These are phyloP conservation scores for Aphelocoma californica DNA, from an alignment of 2,797 vertebrate genomes.

Conservation along the genomic window DNA sequence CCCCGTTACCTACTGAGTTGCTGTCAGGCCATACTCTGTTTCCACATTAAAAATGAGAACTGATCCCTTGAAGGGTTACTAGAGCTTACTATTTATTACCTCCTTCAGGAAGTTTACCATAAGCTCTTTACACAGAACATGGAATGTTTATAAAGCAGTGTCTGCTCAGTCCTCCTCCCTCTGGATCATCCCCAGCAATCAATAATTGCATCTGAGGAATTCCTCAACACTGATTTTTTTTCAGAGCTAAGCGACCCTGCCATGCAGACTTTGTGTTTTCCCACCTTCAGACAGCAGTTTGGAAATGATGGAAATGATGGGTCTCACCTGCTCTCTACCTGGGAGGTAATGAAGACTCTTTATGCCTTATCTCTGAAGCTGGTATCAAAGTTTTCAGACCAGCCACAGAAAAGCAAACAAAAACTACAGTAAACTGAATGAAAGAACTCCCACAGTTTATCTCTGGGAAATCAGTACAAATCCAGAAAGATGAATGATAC, in stretches of 20 bases:
- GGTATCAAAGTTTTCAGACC: neutral
- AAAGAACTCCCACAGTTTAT: neutral
- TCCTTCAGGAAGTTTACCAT: neutral
- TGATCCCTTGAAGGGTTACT: neutral
- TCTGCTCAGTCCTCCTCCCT: neutral
- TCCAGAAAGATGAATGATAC: neutral
- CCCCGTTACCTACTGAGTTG: neutral
- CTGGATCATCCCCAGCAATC: neutral
- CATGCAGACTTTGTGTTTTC: neutral
- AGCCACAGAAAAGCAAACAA: neutral
- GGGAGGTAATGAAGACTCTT: neutral
- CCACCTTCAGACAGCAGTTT: neutral
- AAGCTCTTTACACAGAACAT: neutral
- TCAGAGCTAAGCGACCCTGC: neutral
- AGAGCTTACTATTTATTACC: neutral
- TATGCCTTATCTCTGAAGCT: neutral
- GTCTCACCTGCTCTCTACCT: neutral
- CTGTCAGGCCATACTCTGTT: neutral
- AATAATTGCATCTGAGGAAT: neutral
- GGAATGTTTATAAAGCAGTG: neutral
- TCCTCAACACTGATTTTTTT: neutral
- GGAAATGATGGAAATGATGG: neutral
- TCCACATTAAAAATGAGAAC: constrained; percentile 18
- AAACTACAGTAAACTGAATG: neutral
- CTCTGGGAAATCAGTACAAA: neutral